Evolutionary conservation across 2,888 invertebrate genomes (phyloP).

Genomic region (Cephus pygmeus): DNA sequence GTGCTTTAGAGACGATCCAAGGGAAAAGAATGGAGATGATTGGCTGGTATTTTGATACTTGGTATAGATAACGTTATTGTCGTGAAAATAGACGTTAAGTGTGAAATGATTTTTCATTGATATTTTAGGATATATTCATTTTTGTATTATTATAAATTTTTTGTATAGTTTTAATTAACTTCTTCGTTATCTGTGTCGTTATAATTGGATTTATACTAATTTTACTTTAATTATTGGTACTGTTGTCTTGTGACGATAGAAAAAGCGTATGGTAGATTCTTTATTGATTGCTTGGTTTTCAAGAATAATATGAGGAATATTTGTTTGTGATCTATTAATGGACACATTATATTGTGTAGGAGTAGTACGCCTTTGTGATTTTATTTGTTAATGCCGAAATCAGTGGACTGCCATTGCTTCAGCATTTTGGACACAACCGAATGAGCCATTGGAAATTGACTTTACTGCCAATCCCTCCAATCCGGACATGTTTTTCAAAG

Average conservation of each 20-base stretch:
- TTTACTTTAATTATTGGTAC: background rate
- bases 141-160: background rate
- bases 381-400: background rate
- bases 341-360: background rate
- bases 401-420: background rate
- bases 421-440: background rate
- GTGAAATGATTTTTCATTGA: background rate
- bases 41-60: background rate
- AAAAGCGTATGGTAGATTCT: background rate
- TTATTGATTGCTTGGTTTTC: background rate
- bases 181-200: background rate
- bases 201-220: background rate
- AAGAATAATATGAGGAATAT: background rate
- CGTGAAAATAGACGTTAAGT: background rate
- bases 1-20: background rate
- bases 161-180: background rate
- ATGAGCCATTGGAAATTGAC: too few species aligned
- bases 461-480: background rate
- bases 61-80: background rate
- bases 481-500: background rate
- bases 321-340: background rate
- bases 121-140: background rate
- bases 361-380: background rate
- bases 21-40: background rate
- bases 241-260: background rate